Evolutionary conservation across 2,113 vertebrate genomes (phyloP).

Genomic region (Phoxinus phoxinus): DNA sequence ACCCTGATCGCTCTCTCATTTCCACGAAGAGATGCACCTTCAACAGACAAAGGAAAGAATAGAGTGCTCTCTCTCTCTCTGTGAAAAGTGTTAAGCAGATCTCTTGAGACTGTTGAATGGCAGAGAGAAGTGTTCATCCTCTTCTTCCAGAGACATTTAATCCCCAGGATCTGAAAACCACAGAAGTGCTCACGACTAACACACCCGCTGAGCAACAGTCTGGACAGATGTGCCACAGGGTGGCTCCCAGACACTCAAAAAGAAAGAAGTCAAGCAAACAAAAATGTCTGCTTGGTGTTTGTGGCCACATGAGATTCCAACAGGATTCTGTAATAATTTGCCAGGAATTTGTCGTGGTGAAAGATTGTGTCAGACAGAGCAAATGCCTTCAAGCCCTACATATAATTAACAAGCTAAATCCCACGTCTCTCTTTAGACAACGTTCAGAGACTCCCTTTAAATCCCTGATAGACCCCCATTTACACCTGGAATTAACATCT

Average conservation of each 20-base stretch:
- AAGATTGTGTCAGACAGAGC: slow-evolving; percentile 36
- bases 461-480: slow-evolving; percentile 7
- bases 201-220: slow-evolving; percentile 16
- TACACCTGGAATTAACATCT: slow-evolving; percentile 16
- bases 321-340: slow-evolving; percentile 57
- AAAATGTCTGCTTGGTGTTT: slow-evolving; percentile 31
- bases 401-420: slow-evolving; percentile 1
- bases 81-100: slow-evolving; percentile 31
- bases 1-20: slow-evolving; percentile 39
- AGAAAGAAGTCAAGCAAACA: slow-evolving; percentile 9
- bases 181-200: slow-evolving; percentile 42
- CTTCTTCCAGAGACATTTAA: slow-evolving; percentile 39
- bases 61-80: slow-evolving; percentile 17
- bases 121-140: slow-evolving; percentile 35
- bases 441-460: slow-evolving; percentile 16
- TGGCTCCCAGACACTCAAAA: slow-evolving; percentile 36
- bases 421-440: slow-evolving; percentile 12
- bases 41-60: slow-evolving; percentile 43
- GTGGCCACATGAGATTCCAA: slow-evolving; percentile 49
- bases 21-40: slow-evolving; percentile 30
- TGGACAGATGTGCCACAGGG: slow-evolving; percentile 18
- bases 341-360: slow-evolving; percentile 52
- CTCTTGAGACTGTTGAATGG: slow-evolving; percentile 3
- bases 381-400: slow-evolving; percentile 47
- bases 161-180: slow-evolving; percentile 51